Conservation (phyloP, 2,888 invertebrate species). For the Pecten maximus region DNA sequence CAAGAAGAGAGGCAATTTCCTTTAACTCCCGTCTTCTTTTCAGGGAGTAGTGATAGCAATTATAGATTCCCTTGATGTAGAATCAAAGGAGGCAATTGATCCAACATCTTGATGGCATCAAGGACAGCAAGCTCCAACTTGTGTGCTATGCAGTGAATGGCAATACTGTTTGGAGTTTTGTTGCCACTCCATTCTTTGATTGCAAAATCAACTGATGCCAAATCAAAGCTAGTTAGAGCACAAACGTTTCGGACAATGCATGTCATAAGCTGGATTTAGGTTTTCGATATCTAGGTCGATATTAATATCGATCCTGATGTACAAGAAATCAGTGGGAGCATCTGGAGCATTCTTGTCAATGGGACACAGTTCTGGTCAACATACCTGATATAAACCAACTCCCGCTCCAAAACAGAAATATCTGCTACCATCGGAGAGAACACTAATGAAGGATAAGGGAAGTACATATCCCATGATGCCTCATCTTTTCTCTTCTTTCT, state of each 20-base stretch:
- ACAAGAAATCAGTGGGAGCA: no score
- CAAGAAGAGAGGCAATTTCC: conserved; percentile 40
- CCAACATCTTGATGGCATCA: no score
- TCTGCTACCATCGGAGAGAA: conserved; percentile 51
- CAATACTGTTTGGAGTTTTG: conserved; percentile 35
- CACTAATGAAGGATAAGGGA: conserved; percentile 13
- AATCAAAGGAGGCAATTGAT: conserved; percentile 53
- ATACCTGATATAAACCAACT: conserved; percentile 49
- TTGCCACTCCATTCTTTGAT: conserved; percentile 38
- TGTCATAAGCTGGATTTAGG: background rate
- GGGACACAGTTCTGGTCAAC: conserved; percentile 25
- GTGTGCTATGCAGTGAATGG: conserved; percentile 30
- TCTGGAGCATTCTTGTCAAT: conserved; percentile 38
- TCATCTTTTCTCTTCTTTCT: no score
- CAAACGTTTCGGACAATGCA: conserved; percentile 28
- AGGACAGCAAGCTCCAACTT: conserved; percentile 46
- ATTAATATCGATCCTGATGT: no score
- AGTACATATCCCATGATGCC: background rate
- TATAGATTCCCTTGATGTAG: conserved; percentile 49
- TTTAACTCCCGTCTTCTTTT: conserved; percentile 48
- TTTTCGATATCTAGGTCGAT: conserved; percentile 38
- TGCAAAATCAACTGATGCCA: conserved; percentile 44
- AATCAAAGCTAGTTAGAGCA: conserved; percentile 50
- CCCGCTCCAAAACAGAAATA: conserved; percentile 39
- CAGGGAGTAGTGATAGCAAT: conserved; percentile 45